Evolutionary conservation across 2,888 invertebrate genomes (phyloP), one percentile per base, ranked within the genome.

Genomic region (Cecidostiba fungosa): DNA sequence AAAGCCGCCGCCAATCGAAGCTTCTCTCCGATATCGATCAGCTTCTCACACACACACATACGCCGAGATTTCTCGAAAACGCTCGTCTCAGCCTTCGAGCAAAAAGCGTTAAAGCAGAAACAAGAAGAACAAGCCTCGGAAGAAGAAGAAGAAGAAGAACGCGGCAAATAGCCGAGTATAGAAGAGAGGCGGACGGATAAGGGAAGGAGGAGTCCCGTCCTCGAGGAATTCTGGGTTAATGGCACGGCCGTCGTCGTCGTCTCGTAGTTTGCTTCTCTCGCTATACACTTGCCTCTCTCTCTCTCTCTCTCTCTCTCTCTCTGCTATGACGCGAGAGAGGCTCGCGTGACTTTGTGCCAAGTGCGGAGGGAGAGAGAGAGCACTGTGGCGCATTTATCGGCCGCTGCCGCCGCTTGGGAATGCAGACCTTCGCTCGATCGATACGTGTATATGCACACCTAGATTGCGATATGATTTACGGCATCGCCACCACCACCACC

Each of bases 181-280:
- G 14, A 12, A 4, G 29, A 36, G n/a, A 36, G 62, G 79, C 43
- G 76, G 66, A 77, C 62, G 43, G 73, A 39, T 39, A 36, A 82
- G 43, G 59, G 36, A 47, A 59, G 81, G 29, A 43, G 78, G 66
- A 76, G 62, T 83, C 85, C 85, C 86, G 88, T 82, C 83, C 85
- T 82, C 86, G 85, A 86, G 84, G 85, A 85, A 87, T 87, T 87
- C 85, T 87, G 85, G 86, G 86, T 87, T 87, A 87, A 87, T 87
- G 86, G 86, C 86, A 87, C 86, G 79, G 84, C 73, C 86, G 81
- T 50, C 59, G 62, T 16, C n/a, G 78, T 50, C 77, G 85, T 59
- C 54, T 59, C 36, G 29, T 36, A n/a, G 29, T n/a, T 23, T 72
- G 19, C 36, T 54, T 59, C 19, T 50, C 69, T 14, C 50, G 29